Evolutionary conservation across 2,797 vertebrate species (phyloP).

Genomic region (Babyrousa celebensis): DNA sequence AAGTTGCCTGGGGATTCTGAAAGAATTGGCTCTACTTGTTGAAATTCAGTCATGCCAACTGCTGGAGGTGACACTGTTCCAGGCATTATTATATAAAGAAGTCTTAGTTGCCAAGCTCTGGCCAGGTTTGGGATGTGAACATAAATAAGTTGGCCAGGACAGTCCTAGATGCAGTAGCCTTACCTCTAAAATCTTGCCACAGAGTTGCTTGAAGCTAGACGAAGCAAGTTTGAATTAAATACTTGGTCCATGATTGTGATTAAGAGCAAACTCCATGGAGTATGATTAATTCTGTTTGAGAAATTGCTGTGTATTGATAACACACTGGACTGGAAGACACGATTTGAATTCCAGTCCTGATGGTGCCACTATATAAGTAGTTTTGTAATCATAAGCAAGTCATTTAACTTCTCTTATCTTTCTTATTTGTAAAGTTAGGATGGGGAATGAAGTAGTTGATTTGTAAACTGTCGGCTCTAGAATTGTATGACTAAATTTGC

Average conservation of each 20-base stretch:
- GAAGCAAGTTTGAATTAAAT: constrained; percentile 41
- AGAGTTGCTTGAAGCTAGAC: neutral
- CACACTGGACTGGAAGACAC: neutral
- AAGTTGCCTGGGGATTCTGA: neutral
- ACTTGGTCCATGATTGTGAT: neutral
- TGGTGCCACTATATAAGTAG: neutral
- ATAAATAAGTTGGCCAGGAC: neutral
- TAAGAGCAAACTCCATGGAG: neutral
- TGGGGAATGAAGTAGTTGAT: constrained; percentile 14
- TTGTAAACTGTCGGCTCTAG: constrained; percentile 48
- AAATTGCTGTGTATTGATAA: constrained; percentile 22
- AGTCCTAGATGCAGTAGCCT: neutral
- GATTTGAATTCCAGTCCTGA: neutral
- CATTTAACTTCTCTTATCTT: constrained; percentile 8
- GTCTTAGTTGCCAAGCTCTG: constrained; percentile 27
- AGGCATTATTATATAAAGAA: neutral
- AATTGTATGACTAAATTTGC: neutral
- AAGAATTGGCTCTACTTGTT: neutral
- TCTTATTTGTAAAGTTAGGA: constrained; percentile 29
- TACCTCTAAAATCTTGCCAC: constrained; percentile 2
- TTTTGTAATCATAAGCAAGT: neutral
- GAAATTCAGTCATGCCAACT: neutral
- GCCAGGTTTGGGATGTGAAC: neutral
- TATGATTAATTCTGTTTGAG: constrained; percentile 21
- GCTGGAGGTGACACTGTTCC: neutral